Evolutionary conservation across 2,888 invertebrate genomes (phyloP), one percentile per base, ranked within the genome.

Genomic region (Hyposoter didymator): DNA sequence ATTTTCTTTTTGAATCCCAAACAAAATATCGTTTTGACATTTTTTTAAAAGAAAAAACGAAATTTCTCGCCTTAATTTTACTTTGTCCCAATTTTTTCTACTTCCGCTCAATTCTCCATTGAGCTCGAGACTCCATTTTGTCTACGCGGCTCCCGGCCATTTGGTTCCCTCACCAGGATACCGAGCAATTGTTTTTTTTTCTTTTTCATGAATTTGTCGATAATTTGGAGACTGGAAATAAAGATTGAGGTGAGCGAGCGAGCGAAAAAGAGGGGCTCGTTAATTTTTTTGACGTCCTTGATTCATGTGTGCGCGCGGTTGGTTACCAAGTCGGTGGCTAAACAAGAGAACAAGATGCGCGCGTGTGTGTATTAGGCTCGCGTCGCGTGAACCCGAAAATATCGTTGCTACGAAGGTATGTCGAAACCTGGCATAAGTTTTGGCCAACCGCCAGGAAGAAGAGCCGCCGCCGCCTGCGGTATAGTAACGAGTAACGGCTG

Each of bases 371-470:
- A 76, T 85, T 73, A 74, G 84, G 70, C 73, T 84, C 78, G 85
- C 78, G 85, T 82, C 87, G 81, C 88, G 88, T 90, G 88, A 88
- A 92, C 92, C 92, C 92, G 92, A 93, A 93, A 93, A 93, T 93
- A 93, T 93, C 93, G 92, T 91, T 92, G 92, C 91, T 32, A 87
- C 85, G 88, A 78, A 90, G 92, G 91, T 92, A 92, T 93, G 93
- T 92, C 90, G 93, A 93, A 93, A 93, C 91, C 92, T 93, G 92
- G 93, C 93, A 93, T 91, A 92, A 93, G 93, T 91, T 91, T 89
- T 94, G 94, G 94, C 92, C 87, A 35, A 52, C 35, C 82, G 92
- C 93, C 93, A 93, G 90, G 87, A 45, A 28, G 45, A n/a, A 72
- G 87, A 88, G 89, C 89, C 89, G 89, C 88, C 80, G 89, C 89